Percentiles rank a stretch among this genome's conserved stretches.
Evolutionary conservation across 2,797 vertebrate genomes (phyloP).

Genomic region (Phylloscopus collybita): DNA sequence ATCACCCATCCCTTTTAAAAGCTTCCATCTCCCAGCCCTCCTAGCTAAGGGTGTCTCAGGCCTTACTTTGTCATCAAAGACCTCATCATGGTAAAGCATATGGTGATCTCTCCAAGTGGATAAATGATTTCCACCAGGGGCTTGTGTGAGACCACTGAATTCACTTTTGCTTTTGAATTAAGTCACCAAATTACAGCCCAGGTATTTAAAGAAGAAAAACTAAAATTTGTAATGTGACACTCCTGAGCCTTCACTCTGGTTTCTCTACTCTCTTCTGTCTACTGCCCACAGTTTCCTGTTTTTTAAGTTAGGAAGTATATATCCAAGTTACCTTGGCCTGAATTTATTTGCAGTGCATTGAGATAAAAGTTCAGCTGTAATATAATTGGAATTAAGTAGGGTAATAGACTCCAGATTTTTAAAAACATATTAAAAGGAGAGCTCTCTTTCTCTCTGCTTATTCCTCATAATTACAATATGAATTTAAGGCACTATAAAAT

Average conservation of each 20-base stretch:
- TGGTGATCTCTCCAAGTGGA: not conserved
- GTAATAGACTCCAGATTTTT: slow-evolving; percentile 57
- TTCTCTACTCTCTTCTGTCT: not conserved
- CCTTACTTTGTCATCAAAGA: not conserved
- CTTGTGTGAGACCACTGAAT: not conserved
- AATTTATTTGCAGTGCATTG: not conserved
- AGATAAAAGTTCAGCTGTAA: slow-evolving; percentile 19
- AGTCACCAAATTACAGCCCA: not conserved
- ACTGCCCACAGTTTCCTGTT: not conserved
- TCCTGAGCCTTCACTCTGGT: not conserved
- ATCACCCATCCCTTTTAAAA: not conserved
- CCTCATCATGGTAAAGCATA: not conserved
- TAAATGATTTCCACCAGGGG: not conserved
- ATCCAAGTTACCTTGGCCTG: not conserved
- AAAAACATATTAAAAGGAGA: slow-evolving; percentile 17
- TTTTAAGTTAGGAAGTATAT: not conserved
- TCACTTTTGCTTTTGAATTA: not conserved
- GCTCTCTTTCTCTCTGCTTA: not conserved
- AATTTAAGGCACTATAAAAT: slow-evolving; percentile 61
- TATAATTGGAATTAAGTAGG: not conserved
- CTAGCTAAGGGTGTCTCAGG: not conserved
- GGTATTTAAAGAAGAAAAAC: not conserved
- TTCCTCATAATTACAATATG: slow-evolving; percentile 34
- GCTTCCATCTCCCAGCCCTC: not conserved
- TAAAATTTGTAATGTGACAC: not conserved